Percentiles rank a stretch among this genome's conserved stretches.
phyloP scores from a whole-genome alignment of 2,113 vertebrate genomes.

The Macrotus californicus region DNA sequence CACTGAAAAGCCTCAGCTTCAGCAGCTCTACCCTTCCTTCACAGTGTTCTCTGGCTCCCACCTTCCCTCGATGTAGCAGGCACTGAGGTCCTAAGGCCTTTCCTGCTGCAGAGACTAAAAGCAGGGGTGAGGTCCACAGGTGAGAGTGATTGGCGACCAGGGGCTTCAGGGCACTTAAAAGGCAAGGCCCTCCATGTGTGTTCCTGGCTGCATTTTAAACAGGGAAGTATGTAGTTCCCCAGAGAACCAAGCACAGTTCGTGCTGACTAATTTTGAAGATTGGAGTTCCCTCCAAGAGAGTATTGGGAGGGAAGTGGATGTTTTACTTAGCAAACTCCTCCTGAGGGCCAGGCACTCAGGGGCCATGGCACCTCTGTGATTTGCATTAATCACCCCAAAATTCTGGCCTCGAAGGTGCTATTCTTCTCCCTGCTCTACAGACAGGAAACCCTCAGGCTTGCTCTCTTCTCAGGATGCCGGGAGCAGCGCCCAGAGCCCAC shows the following conservation, averaged over 20 bases:
- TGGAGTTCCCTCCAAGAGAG: neutral
- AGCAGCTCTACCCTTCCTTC: neutral
- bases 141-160: neutral
- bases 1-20: neutral
- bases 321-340: neutral
- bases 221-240: slow-evolving; percentile 29
- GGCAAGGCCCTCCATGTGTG: neutral
- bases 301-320: neutral
- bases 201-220: neutral
- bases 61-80: neutral
- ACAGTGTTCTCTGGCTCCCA: neutral
- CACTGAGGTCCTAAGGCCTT: neutral
- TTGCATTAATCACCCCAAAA: neutral
- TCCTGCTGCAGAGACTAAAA: neutral
- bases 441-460: neutral
- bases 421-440: neutral
- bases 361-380: neutral
- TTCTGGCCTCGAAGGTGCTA: neutral
- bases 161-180: neutral
- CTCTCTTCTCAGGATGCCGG: neutral
- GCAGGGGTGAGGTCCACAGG: neutral
- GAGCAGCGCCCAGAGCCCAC: neutral
- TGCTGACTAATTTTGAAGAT: slow-evolving; percentile 42
- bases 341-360: neutral
- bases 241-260: neutral